Base-by-base conservation (phyloP, 1,140 invertebrate genomes). In the Sycobia sp. region DNA sequence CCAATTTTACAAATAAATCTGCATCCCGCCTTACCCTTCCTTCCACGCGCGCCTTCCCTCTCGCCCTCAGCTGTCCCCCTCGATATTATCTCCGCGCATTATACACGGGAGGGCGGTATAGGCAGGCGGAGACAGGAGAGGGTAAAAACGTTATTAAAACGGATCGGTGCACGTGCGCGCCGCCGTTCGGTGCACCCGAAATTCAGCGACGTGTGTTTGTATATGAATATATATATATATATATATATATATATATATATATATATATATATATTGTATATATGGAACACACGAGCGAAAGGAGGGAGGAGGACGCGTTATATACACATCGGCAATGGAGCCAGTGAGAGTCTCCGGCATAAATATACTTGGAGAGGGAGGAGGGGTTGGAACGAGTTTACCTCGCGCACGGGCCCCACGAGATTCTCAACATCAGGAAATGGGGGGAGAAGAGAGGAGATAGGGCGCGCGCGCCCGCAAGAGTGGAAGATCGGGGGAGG, bases 341-440 rank as follows among this genome's bases (percentile, higher is more conserved):
- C 65, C 69, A 72, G 69, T 67, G 72, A 79, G 75, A 73, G 72
- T 74, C n/a, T n/a, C 66, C 67, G 63, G 74, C 74, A 73, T 77
- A 77, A 76, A 78, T 76, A 77, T 66, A 76, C 69, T 67, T 67
- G 49, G 65, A 29, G 63, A 71, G 69, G 70, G 68, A 72, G 69
- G n/a, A n/a, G n/a, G n/a, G n/a, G n/a, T n/a, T n/a, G n/a, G n/a
- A n/a, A n/a, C n/a, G n/a, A n/a, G n/a, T n/a, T n/a, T n/a, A n/a
- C n/a, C n/a, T 68, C 71, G 64, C 66, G 65, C 66, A 69, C 69
- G 68, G 71, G 69, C 61, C 68, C 43, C 67, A 61, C 70, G 69
- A 71, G 65, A 67, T 59, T 55, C 67, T 4, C 5, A 32, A 11
- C 4, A 11, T 11, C 29, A 56, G 51, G 16, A 43, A 55, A 43